Conservation (phyloP, 2,113 vertebrate genomes). For the Rhea pennata region DNA sequence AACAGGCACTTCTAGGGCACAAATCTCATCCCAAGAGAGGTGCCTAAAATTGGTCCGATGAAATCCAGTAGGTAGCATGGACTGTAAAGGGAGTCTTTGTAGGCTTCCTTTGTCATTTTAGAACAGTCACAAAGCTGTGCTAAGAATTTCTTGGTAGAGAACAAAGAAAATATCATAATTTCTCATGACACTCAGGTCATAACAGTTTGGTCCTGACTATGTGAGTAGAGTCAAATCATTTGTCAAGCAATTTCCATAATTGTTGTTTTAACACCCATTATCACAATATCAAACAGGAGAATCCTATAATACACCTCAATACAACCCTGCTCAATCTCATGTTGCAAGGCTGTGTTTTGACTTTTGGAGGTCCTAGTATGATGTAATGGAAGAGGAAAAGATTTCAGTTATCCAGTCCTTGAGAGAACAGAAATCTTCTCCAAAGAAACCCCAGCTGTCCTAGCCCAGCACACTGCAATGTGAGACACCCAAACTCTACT, state of each 20-base stretch:
- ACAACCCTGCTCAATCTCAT: fast-evolving
- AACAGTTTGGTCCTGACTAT: not conserved
- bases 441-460: not conserved
- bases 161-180: fast-evolving
- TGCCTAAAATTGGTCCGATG: not conserved
- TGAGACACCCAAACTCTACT: fast-evolving
- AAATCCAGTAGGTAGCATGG: not conserved
- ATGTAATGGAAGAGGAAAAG: not conserved
- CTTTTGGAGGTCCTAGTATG: not conserved
- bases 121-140: no score
- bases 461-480: no score
- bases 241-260: not conserved
- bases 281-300: not conserved
- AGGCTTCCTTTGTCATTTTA: not conserved
- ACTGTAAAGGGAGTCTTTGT: not conserved
- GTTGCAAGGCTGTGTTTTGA: not conserved
- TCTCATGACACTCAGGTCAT: not conserved
- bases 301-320: not conserved
- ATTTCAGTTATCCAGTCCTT: not conserved
- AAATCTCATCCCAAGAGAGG: not conserved
- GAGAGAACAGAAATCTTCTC: not conserved
- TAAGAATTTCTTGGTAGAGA: not conserved
- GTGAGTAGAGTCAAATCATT: not conserved
- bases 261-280: not conserved
- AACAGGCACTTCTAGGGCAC: not conserved